Percentiles rank a stretch among this genome's conserved stretches.
Conservation (phyloP, 2,888 invertebrate species). For the Anthophora plumipes region DNA sequence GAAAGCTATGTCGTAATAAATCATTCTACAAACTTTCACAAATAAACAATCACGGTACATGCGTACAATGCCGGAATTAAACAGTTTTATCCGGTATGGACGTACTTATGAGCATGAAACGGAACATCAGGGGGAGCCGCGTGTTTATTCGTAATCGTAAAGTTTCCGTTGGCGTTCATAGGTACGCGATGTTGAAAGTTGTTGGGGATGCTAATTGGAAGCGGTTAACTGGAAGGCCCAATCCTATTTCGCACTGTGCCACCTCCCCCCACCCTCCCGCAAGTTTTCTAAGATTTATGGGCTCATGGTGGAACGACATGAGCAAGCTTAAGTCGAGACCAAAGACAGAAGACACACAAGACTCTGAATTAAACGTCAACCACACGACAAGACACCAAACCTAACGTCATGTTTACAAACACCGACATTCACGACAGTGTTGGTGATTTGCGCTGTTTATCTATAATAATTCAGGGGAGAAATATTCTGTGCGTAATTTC, state of each 20-base stretch:
- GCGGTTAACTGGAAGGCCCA: conserved; percentile 62
- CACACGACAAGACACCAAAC: conserved; percentile 73
- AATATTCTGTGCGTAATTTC: conserved; percentile 35
- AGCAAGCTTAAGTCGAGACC: conserved; percentile 55
- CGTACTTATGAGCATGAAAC: neutral
- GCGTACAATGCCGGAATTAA: neutral
- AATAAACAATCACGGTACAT: neutral
- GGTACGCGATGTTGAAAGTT: conserved; percentile 46
- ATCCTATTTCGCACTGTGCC: conserved; percentile 54
- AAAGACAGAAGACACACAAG: conserved; percentile 66
- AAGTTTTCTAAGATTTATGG: conserved; percentile 70
- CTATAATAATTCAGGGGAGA: conserved; percentile 56
- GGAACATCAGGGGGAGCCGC: neutral
- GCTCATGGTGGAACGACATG: conserved; percentile 43
- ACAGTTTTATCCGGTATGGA: neutral
- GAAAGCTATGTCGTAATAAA: too few relatives aligned
- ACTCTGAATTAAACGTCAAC: conserved; percentile 77
- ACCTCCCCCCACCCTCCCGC: too few relatives aligned
- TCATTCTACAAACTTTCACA: neutral
- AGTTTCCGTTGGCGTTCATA: conserved; percentile 51
- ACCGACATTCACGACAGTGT: conserved; percentile 49
- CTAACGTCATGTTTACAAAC: conserved; percentile 58
- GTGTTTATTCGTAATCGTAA: conserved; percentile 54
- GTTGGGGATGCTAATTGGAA: conserved; percentile 67
- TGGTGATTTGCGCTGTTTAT: conserved; percentile 57